These are phyloP conservation scores for Aporrectodea caliginosa DNA, from an alignment of 1,140 invertebrate species.

Conservation along the genomic window DNA sequence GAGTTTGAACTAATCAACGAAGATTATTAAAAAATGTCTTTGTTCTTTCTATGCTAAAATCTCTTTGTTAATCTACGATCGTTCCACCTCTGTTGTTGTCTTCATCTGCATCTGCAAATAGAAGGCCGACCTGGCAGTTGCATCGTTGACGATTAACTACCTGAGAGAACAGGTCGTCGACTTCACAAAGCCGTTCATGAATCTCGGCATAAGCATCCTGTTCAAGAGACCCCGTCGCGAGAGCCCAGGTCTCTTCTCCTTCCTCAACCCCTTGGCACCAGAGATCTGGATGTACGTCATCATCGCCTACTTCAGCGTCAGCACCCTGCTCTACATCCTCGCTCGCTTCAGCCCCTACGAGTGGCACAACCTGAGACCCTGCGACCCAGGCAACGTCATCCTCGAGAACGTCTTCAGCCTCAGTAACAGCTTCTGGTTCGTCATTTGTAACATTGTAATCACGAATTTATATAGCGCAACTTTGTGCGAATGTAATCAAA, in stretches of 20 bases:
- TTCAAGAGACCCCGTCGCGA: conserved; percentile 60
- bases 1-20: no score
- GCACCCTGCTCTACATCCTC: conserved; percentile 73
- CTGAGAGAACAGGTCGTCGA: conserved; percentile 91
- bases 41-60: no score
- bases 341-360: conserved; percentile 65
- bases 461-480: no score
- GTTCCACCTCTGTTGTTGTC: no score
- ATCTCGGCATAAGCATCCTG: no score
- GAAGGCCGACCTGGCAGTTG: conserved; percentile 95
- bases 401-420: conserved; percentile 64
- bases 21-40: no score
- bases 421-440: conserved; percentile 57
- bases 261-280: conserved; percentile 52
- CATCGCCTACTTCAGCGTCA: conserved; percentile 58
- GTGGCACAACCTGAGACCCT: conserved; percentile 63
- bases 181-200: no score
- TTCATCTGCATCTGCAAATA: no score
- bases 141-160: conserved; percentile 68
- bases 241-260: no score
- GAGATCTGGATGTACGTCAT: conserved; percentile 56
- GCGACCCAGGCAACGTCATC: conserved; percentile 59
- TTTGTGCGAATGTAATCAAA: no score
- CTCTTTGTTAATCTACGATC: no score
- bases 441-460: no score